Evolutionary conservation across 2,797 vertebrate genomes (phyloP), one percentile per base, ranked within the genome.

Genomic region (Furcifer pardalis): DNA sequence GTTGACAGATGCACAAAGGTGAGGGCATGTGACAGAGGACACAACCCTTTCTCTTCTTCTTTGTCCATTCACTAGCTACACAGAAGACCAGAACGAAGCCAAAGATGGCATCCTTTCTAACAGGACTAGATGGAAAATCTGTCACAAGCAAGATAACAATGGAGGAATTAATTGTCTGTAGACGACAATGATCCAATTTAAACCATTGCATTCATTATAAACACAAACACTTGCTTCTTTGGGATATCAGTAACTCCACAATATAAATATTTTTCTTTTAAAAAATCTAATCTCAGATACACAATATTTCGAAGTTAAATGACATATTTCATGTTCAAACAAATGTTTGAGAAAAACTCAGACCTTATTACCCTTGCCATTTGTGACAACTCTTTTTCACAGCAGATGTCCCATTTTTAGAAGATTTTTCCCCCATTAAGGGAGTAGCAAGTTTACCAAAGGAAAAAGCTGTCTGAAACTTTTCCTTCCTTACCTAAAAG

Each of bases 401-500:
- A 79, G 0, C 19, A 93, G 91, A 90, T 89, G 66, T 80, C 25
- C 88, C 92, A 91, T 90, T 95, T 91, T 92, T 83, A 90, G 91
- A 85, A 86, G 83, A 91, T 85, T 81, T 88, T 52, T 84, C 35
- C 59, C 37, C 85, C 81, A 88, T 92, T 92, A 77, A 86, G 44
- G 19, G 35, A 75, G 89, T 79, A 90, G 84, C 0, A 17, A 88
- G 91, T 95, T 93, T 93, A 89, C 90, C 89, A 90, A 93, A 94
- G 91, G 91, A 94, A 95, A 88, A 87, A 90, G 65, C 83, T 88
- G 91, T 94, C 92, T 95, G 89, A 93, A 94, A 89, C 60, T 83
- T 92, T 93, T 94, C 89, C 88, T 94, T 75, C 74, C 76, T 79
- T 88, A 79, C 90, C 89, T 52, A 79, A 92, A 56, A 91, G 82